These are phyloP conservation scores for Micrastur ruficollis DNA, from an alignment of 2,797 vertebrate genomes.

Conservation along the genomic window DNA sequence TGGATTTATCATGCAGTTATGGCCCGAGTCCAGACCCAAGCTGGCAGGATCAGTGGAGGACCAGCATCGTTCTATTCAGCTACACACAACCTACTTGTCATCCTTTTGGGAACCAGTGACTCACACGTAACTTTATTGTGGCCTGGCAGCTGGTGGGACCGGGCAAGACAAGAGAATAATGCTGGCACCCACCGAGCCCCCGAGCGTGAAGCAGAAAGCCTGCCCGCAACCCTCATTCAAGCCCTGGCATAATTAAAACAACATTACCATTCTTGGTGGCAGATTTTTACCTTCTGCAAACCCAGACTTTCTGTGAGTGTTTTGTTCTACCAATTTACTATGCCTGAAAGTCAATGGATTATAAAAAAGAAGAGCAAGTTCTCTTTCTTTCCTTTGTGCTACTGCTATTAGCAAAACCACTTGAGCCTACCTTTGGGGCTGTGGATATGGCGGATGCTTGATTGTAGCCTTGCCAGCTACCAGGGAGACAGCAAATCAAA, in stretches of 20 bases:
- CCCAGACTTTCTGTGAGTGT: neutral
- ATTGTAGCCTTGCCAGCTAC: neutral
- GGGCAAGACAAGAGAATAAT: constrained; percentile 70
- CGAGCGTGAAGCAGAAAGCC: constrained; percentile 52
- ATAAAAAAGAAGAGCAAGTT: neutral
- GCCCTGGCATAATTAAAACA: constrained; percentile 77
- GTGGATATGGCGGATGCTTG: neutral
- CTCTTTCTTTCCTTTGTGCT: neutral
- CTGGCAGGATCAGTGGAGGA: constrained; percentile 68
- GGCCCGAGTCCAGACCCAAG: constrained; percentile 66
- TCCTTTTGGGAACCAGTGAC: constrained; percentile 81
- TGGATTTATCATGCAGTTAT: constrained; percentile 58
- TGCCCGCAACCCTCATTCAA: constrained; percentile 66
- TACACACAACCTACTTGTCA: constrained; percentile 72
- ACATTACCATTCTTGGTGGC: constrained; percentile 60
- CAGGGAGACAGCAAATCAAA: neutral
- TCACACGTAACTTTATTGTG: constrained; percentile 79
- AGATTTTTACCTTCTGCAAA: constrained; percentile 39
- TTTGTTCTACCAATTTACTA: constrained; percentile 18
- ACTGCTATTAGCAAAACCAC: neutral
- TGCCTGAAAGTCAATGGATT: constrained; percentile 12
- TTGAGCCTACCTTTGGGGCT: neutral
- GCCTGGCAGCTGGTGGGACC: constrained; percentile 82
- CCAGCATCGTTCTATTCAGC: constrained; percentile 68
- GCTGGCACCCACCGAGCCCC: constrained; percentile 39